phyloP scores from a whole-genome alignment of 2,888 invertebrate genomes.

The Campaea margaritaria region DNA sequence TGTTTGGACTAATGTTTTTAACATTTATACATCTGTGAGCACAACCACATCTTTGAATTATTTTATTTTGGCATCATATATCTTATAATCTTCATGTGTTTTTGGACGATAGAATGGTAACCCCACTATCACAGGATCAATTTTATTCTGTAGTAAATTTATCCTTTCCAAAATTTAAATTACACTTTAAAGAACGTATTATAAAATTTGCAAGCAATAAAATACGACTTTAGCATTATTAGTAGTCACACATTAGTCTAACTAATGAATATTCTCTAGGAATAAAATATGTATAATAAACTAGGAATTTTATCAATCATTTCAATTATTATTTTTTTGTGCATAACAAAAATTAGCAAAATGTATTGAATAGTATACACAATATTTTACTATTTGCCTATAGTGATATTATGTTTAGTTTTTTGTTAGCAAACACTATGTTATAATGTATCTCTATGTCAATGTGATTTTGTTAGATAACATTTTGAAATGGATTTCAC shows the following conservation, averaged over 20 bases:
- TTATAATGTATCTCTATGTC: constrained; percentile 63
- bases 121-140: too few species aligned
- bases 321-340: constrained; percentile 66
- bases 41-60: constrained; percentile 41
- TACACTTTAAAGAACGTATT: constrained; percentile 60
- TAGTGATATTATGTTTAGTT: constrained; percentile 75
- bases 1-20: constrained; percentile 41
- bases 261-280: constrained; percentile 70
- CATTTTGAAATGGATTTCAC: constrained; percentile 66
- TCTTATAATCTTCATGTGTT: too few species aligned
- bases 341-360: constrained; percentile 63
- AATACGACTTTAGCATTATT: constrained; percentile 59
- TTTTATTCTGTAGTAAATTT: too few species aligned
- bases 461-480: constrained; percentile 68
- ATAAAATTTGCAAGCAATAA: constrained; percentile 54
- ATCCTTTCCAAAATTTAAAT: not conserved
- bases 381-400: constrained; percentile 70
- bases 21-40: constrained; percentile 31
- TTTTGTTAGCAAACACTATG: constrained; percentile 64
- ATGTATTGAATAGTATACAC: constrained; percentile 65
- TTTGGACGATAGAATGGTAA: too few species aligned
- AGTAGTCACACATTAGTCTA: constrained; percentile 67
- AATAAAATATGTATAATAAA: constrained; percentile 53
- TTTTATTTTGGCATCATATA: not conserved
- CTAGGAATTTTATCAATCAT: constrained; percentile 65